Evolutionary conservation across 1,140 invertebrate genomes (phyloP), one percentile per base, ranked within the genome.

Genomic region (Batillaria attramentaria): DNA sequence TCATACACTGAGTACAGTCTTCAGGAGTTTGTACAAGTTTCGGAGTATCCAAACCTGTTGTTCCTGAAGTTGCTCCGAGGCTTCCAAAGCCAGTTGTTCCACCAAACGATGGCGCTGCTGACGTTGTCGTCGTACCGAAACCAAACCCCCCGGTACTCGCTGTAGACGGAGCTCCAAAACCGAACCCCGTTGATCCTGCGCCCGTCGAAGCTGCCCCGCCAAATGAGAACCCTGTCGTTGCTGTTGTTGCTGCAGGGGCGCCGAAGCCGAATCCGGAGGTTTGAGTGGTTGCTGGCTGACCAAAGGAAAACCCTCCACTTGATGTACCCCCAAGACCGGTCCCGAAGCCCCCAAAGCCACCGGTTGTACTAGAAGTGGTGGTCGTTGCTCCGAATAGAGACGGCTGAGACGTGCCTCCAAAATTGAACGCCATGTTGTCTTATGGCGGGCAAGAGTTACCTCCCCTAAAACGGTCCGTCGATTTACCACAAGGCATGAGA

Each of bases 111-210:
- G 77, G 78, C 20, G 79, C 74, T 43, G 81, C 77, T 57, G 81
- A 41, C 31, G 79, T 72, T 18, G 81, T 79, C 43, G 83, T 81
- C 37, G 78, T 72, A 39, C 85, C 83, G 79, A 84, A 84, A 31
- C 81, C 81, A 80, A 84, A 84, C 1, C 50, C 33, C 20, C 73
- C 79, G 35, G 79, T 69, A 6, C 57, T 42, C 13, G 79, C 79
- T 28, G 79, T 10, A 18, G n/a, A n/a, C n/a, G 79, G 50, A 13
- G 74, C 62, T 10, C 70, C 78, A 28, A 72, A 73, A 33, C 75
- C 68, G 35, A 77, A 68, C 20, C 76, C 35, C 20, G 76, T n/a
- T 57, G 79, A 24, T 33, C 76, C 54, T 41, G 79, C 18, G 10
- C 77, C 50, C 6, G 81, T 79, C n/a, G 65, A 43, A 3, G 65